phyloP scores from a whole-genome alignment of 2,888 invertebrate genomes.

The Melanotus villosus region DNA sequence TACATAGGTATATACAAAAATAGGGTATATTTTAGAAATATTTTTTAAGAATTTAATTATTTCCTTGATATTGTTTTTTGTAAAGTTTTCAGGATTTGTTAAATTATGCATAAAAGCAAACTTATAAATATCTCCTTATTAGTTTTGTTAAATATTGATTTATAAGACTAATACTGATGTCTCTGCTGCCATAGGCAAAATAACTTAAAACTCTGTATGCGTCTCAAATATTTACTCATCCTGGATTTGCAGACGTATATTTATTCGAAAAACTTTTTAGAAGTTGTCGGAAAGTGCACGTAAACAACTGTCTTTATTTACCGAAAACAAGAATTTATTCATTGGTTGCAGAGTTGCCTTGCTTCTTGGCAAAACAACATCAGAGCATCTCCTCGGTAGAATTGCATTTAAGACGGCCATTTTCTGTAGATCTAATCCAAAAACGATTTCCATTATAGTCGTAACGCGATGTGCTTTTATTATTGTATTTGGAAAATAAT shows the following conservation, averaged over 20 bases:
- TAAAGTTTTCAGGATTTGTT: too few species aligned
- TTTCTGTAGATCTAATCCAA: not conserved
- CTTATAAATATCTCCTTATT: too few species aligned
- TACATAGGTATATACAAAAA: too few species aligned
- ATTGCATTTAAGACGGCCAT: not conserved
- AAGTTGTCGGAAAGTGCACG: slow-evolving; percentile 26
- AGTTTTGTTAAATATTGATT: too few species aligned
- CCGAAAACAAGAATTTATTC: slow-evolving; percentile 36
- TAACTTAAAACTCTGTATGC: slow-evolving; percentile 13
- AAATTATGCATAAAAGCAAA: too few species aligned
- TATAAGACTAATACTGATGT: too few species aligned
- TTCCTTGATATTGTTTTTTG: too few species aligned
- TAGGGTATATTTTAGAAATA: too few species aligned
- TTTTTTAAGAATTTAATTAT: too few species aligned
- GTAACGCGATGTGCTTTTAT: not conserved
- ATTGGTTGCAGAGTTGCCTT: slow-evolving; percentile 1
- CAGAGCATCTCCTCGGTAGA: too few species aligned
- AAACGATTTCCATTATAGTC: not conserved
- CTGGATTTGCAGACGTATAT: slow-evolving; percentile 32
- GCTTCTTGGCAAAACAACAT: slow-evolving; percentile 11
- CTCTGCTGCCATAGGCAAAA: too few species aligned
- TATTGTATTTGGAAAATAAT: not conserved
- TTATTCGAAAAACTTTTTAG: slow-evolving; percentile 35
- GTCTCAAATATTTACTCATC: slow-evolving; percentile 35
- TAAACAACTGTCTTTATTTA: slow-evolving; percentile 38